Evolutionary conservation across 2,113 vertebrate species (phyloP).

Genomic region (Engraulis encrasicolus): DNA sequence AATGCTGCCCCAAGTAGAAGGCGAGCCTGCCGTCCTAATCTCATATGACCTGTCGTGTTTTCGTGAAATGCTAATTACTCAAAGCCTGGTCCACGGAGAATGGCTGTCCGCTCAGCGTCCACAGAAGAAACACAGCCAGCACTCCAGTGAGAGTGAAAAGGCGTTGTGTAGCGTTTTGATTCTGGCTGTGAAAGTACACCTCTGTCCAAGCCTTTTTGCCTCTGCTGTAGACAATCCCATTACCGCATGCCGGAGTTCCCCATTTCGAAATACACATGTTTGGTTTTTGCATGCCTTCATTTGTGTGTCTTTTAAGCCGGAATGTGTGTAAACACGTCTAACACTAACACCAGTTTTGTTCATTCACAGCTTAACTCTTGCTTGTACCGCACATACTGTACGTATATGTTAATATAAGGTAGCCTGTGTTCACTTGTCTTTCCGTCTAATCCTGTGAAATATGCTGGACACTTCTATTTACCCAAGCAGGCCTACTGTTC

Average conservation of each 20-base stretch:
- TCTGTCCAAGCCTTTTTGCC: not conserved
- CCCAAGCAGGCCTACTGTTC: not conserved
- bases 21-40: no score
- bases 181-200: not conserved
- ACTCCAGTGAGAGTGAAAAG: not conserved
- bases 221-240: not conserved
- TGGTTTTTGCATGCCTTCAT: not conserved
- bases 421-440: not conserved
- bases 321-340: not conserved
- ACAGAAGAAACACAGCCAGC: not conserved
- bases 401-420: not conserved
- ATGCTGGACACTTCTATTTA: not conserved
- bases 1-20: no score
- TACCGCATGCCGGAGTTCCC: not conserved
- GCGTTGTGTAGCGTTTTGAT: not conserved
- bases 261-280: not conserved
- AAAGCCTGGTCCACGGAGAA: not conserved
- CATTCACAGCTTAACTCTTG: constrained; percentile 6
- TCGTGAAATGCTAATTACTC: not conserved
- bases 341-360: not conserved
- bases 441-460: not conserved
- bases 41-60: not conserved
- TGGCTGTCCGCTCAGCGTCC: not conserved
- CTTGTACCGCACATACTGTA: not conserved
- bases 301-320: not conserved